A percentile compares a stretch with the other conserved stretches of the same genome.
These are phyloP conservation scores for Mesitornis unicolor DNA, from an alignment of 2,113 vertebrate genomes.

Conservation along the genomic window DNA sequence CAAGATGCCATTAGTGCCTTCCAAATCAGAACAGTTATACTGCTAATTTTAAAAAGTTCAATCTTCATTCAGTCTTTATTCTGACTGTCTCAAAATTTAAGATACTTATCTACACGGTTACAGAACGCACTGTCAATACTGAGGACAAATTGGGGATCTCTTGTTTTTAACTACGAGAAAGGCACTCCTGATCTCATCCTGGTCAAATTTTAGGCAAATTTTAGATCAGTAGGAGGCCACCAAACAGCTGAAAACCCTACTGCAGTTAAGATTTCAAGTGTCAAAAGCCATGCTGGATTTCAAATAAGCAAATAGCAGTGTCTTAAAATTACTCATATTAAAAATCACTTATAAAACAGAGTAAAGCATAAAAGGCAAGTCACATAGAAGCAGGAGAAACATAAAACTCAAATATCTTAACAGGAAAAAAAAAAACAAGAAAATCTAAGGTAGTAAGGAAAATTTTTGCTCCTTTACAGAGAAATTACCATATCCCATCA, in stretches of 20 bases:
- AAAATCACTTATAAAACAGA: neutral
- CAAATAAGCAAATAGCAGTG: neutral
- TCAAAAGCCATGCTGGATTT: neutral
- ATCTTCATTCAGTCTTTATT: neutral
- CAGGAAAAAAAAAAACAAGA: neutral
- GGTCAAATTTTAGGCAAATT: neutral
- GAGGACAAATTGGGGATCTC: neutral
- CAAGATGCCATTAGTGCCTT: neutral
- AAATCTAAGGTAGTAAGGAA: neutral
- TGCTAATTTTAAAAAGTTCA: neutral
- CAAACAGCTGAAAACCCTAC: neutral
- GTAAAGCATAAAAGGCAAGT: neutral
- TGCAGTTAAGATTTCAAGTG: neutral
- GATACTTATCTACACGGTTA: neutral
- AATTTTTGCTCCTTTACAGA: neutral
- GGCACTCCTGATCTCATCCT: neutral
- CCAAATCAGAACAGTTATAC: neutral
- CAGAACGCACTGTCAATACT: neutral
- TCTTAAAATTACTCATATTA: neutral
- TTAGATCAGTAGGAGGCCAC: neutral
- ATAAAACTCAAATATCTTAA: neutral
- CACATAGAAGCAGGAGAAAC: neutral
- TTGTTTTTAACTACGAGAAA: neutral
- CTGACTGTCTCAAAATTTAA: neutral
- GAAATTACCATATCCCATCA: neutral